Conservation (phyloP, 2,113 vertebrate genomes). For the Microtus oregoni region DNA sequence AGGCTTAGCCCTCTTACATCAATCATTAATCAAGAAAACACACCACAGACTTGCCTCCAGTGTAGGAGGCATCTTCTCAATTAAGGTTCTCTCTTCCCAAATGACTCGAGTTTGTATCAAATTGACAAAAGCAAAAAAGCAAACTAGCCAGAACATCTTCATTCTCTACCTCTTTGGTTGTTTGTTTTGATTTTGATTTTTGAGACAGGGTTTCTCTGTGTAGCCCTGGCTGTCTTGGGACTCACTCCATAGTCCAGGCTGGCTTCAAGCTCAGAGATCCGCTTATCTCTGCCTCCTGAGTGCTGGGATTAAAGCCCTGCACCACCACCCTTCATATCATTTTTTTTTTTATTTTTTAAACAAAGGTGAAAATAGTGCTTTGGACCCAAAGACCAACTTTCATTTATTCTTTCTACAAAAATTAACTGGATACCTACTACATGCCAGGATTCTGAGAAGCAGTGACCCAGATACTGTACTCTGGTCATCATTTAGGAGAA, state of each 20-base stretch:
- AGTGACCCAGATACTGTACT: neutral
- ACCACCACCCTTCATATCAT: neutral
- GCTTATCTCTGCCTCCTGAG: neutral
- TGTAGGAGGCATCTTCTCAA: neutral
- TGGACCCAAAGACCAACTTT: constrained; percentile 10
- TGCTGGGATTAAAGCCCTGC: neutral
- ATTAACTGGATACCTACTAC: constrained; percentile 37
- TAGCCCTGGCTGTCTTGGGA: neutral
- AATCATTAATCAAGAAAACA: neutral
- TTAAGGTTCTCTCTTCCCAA: neutral
- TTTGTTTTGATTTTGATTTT: neutral
- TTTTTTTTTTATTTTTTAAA: neutral
- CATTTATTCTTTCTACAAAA: constrained; percentile 50
- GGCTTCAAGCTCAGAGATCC: neutral
- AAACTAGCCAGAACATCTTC: neutral
- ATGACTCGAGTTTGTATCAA: neutral
- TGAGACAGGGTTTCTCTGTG: neutral
- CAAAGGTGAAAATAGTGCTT: constrained; percentile 2
- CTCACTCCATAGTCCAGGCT: too few species aligned
- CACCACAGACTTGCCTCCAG: neutral
- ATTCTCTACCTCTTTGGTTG: neutral
- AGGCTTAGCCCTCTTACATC: neutral
- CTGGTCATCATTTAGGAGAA: constrained; percentile 11
- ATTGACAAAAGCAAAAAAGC: neutral
- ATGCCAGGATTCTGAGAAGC: neutral